Evolutionary conservation across 2,113 vertebrate genomes (phyloP).

Genomic region (Phyllostomus hastatus): DNA sequence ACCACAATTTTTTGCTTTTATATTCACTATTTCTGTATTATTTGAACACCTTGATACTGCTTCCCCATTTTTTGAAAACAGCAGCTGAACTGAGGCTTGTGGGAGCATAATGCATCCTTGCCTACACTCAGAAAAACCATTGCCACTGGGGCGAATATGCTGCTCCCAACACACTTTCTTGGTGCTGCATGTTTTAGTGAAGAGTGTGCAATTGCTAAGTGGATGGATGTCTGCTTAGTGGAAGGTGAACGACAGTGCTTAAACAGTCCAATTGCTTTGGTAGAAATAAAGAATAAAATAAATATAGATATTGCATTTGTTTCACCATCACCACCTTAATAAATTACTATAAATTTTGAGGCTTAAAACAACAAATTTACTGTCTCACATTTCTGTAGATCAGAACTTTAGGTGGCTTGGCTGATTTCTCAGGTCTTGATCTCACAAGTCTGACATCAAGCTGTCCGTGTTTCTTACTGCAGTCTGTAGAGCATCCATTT

Average conservation of each 20-base stretch:
- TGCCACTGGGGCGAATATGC: not conserved
- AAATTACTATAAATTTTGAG: too few species aligned
- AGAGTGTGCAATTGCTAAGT: too few species aligned
- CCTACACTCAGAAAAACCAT: not conserved
- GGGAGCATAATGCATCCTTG: not conserved
- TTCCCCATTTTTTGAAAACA: not conserved
- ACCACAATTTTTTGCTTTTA: not conserved
- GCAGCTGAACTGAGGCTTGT: not conserved
- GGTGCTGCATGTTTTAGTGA: not conserved
- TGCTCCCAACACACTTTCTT: not conserved
- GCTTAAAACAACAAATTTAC: not conserved
- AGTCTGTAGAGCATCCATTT: accelerated
- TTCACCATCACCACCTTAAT: too few species aligned
- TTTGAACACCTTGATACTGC: not conserved
- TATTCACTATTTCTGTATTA: not conserved
- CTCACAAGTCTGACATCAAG: not conserved
- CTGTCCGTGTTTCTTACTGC: not conserved
- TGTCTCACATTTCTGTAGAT: not conserved
- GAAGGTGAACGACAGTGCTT: not conserved
- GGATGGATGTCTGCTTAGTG: too few species aligned
- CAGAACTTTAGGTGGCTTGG: not conserved
- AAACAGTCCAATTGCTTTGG: not conserved
- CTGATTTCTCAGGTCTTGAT: not conserved
- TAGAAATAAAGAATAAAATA: not conserved
- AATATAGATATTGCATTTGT: too few species aligned